These are phyloP conservation scores for Laupala kohalensis DNA, from an alignment of 1,140 invertebrate genomes.

Conservation along the genomic window DNA sequence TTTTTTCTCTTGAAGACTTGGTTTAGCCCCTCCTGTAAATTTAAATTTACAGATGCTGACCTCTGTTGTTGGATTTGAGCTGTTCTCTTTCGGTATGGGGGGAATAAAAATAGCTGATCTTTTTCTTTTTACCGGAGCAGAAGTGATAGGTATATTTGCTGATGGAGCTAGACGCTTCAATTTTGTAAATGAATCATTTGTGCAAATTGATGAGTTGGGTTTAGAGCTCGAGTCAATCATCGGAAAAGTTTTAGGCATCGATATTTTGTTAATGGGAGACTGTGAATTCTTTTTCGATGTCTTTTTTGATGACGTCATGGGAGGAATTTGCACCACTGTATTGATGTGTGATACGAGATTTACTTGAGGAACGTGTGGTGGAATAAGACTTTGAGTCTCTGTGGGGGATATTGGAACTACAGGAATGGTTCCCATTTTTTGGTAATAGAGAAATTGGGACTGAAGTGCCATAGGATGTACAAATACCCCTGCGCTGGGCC, in stretches of 20 bases:
- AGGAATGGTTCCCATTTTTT: conserved; percentile 41
- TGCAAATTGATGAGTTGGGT: background rate
- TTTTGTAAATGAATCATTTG: conserved; percentile 6
- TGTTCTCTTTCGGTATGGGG: conserved; percentile 54
- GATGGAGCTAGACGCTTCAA: conserved; percentile 5
- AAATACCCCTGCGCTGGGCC: conserved; percentile 53
- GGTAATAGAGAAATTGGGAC: conserved; percentile 57
- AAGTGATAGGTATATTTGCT: background rate
- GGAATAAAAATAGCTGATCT: conserved; percentile 69
- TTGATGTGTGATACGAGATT: background rate
- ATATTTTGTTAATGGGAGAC: conserved; percentile 22
- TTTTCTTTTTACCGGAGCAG: conserved; percentile 43
- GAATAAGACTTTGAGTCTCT: conserved; percentile 1
- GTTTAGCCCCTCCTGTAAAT: conserved; percentile 77
- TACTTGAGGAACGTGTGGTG: background rate
- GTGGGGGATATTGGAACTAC: conserved; percentile 1
- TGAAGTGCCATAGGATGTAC: conserved; percentile 58
- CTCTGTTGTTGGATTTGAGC: conserved; percentile 57
- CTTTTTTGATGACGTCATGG: background rate
- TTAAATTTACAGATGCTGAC: conserved; percentile 90
- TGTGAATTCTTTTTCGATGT: background rate
- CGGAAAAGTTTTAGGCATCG: conserved; percentile 7
- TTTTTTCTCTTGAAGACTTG: conserved; percentile 77
- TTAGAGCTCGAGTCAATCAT: background rate
- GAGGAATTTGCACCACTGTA: background rate